These are phyloP conservation scores for Falcaria lacertinaria DNA, from an alignment of 2,888 invertebrate species.

Conservation along the genomic window DNA sequence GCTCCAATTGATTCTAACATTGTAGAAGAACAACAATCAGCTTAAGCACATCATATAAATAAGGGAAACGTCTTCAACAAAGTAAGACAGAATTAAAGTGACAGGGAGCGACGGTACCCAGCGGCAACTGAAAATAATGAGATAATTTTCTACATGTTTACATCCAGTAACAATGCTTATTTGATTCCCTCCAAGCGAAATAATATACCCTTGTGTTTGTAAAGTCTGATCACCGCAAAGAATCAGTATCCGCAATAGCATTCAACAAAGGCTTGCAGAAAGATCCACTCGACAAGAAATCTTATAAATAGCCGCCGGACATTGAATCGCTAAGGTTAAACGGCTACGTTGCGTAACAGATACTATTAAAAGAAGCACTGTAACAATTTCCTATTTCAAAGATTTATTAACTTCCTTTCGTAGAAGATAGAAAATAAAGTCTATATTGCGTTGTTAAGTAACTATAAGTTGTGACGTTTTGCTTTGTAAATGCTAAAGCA, in stretches of 20 bases:
- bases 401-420: slow-evolving; percentile 2
- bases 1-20: slow-evolving; percentile 41
- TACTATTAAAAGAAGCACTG: slow-evolving; percentile 27
- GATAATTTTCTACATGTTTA: slow-evolving; percentile 50
- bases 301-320: slow-evolving; percentile 56
- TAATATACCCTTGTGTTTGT: slow-evolving; percentile 13
- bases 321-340: slow-evolving; percentile 50
- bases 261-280: slow-evolving; percentile 31
- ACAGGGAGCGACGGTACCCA: slow-evolving; percentile 23
- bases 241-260: slow-evolving; percentile 24
- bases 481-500: slow-evolving; percentile 17
- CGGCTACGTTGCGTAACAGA: slow-evolving; percentile 42
- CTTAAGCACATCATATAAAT: slow-evolving; percentile 32
- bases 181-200: slow-evolving; percentile 16
- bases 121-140: slow-evolving; percentile 30
- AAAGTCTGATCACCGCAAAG: slow-evolving; percentile 25
- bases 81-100: slow-evolving; percentile 36
- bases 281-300: slow-evolving; percentile 21
- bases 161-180: slow-evolving; percentile 37
- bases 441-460: slow-evolving; percentile 14
- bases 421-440: slow-evolving; percentile 12
- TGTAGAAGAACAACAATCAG: too few species aligned
- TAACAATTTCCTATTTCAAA: slow-evolving; percentile 16
- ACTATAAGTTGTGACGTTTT: slow-evolving; percentile 9
- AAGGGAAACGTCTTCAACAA: slow-evolving; percentile 33